These are phyloP conservation scores for Agrilus mali DNA, from an alignment of 2,888 invertebrate genomes.

Conservation along the genomic window DNA sequence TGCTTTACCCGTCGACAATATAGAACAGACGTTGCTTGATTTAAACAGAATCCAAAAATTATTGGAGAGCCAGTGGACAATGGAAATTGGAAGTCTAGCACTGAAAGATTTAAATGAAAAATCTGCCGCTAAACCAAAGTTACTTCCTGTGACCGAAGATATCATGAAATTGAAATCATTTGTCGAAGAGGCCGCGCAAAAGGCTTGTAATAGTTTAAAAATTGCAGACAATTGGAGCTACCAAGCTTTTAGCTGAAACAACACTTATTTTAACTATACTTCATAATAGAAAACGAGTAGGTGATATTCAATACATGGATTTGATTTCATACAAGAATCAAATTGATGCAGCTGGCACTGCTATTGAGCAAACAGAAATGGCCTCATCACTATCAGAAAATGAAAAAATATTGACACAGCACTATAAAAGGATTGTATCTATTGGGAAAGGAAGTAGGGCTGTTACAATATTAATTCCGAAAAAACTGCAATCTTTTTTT, in stretches of 20 bases:
- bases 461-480: slow-evolving; percentile 11
- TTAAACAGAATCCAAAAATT: slow-evolving; percentile 8
- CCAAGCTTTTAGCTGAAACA: slow-evolving; percentile 10
- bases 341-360: neutral
- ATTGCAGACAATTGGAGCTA: neutral
- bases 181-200: slow-evolving; percentile 3
- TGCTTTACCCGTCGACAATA: slow-evolving; percentile 2
- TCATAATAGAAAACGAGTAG: slow-evolving; percentile 12
- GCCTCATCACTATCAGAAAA: slow-evolving; percentile 6
- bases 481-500: slow-evolving; percentile 7
- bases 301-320: slow-evolving; percentile 11
- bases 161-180: slow-evolving; percentile 5
- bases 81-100: slow-evolving; percentile 11
- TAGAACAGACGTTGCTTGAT: slow-evolving; percentile 5
- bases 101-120: slow-evolving; percentile 10
- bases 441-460: slow-evolving; percentile 10
- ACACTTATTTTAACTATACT: slow-evolving; percentile 9
- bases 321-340: slow-evolving; percentile 6
- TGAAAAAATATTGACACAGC: slow-evolving; percentile 9
- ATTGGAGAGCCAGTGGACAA: slow-evolving; percentile 9
- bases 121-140: slow-evolving; percentile 5
- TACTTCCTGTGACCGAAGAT: slow-evolving; percentile 5
- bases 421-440: slow-evolving; percentile 9
- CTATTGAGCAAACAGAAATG: slow-evolving; percentile 4
- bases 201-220: slow-evolving; percentile 4